Base-by-base conservation (phyloP, 2,888 invertebrate species). In the Aphidius colemani region DNA sequence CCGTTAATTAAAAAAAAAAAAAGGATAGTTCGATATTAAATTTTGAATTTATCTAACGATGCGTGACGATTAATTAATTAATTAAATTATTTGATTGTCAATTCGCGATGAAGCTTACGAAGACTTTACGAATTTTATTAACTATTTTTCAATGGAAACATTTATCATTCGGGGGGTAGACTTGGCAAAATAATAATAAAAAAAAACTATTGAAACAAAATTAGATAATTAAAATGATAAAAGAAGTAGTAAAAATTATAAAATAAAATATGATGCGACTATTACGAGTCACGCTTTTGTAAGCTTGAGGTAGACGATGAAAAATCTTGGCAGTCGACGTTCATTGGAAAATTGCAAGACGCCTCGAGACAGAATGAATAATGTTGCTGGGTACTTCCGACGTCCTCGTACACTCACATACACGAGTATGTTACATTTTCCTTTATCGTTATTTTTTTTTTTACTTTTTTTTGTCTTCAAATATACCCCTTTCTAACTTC, bases 341-440 rank as follows among this genome's bases (percentile, higher is more conserved):
- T 77, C 73, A 77, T 77, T 75, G 75, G 74, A 70, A 75, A 75
- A 77, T 76, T 74, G 74, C 71, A 64, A 66, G 65, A 57, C 70
- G 69, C 67, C 65, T 69, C 69, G 67, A 66, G 72, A 71, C 72
- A 73, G 73, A 66, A 75, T 77, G 70, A 70, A 65, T 69, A 69
- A 69, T 69, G 69, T 56, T 67, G 61, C 63, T 53, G 61, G 30
- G 30, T 53, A 61, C 53, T 67, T 66, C 48, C 49, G 61, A 40
- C 57, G 18, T 10, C 55, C 11, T 18, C 55, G 39, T 39, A 30
- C 9, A 39, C 53, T 39, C 30, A 46, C n/a, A 30, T 5, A 30
- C 3, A 30, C 5, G 30, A 4, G 5, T 30, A 30, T 30, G 30
- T 30, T 30, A 30, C 30, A 30, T 30, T 30, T 30, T 30, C 30